Evolutionary conservation across 2,888 invertebrate species (phyloP).

Genomic region (Cataglyphis livida): DNA sequence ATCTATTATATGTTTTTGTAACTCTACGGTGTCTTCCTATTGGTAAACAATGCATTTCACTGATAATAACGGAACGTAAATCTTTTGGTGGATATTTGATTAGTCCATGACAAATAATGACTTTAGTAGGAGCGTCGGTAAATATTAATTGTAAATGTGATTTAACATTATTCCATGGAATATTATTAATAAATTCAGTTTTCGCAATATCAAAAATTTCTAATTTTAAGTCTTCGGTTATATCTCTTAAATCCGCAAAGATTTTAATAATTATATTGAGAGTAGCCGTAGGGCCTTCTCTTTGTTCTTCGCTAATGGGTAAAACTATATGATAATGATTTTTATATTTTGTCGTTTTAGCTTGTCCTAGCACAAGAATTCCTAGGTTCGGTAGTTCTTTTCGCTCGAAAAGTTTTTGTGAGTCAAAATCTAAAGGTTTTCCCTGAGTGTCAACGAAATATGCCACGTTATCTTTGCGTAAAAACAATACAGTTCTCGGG

Average conservation of each 20-base stretch:
- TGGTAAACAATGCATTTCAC: background rate
- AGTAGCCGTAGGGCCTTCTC: background rate
- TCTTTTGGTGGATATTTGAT: conserved; percentile 4
- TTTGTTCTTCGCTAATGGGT: background rate
- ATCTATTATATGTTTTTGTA: background rate
- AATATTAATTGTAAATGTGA: background rate
- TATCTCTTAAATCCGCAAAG: fast-evolving
- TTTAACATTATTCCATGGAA: too few species aligned
- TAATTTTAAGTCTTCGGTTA: background rate
- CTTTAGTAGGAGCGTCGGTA: background rate
- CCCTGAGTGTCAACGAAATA: background rate
- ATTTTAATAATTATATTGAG: background rate
- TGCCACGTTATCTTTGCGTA: background rate
- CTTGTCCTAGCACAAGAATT: background rate
- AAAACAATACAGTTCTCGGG: background rate
- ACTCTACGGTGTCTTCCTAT: background rate
- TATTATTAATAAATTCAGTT: too few species aligned
- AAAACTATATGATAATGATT: background rate
- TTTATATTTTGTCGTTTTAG: background rate
- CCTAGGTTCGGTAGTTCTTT: background rate
- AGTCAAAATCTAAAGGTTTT: background rate
- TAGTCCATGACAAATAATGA: background rate
- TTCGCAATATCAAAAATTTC: too few species aligned
- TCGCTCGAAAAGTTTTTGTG: background rate
- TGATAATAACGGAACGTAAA: background rate